Percentiles rank a stretch among this genome's conserved stretches.
Conservation (phyloP, 2,113 vertebrate genomes). For the Hippotragus niger region DNA sequence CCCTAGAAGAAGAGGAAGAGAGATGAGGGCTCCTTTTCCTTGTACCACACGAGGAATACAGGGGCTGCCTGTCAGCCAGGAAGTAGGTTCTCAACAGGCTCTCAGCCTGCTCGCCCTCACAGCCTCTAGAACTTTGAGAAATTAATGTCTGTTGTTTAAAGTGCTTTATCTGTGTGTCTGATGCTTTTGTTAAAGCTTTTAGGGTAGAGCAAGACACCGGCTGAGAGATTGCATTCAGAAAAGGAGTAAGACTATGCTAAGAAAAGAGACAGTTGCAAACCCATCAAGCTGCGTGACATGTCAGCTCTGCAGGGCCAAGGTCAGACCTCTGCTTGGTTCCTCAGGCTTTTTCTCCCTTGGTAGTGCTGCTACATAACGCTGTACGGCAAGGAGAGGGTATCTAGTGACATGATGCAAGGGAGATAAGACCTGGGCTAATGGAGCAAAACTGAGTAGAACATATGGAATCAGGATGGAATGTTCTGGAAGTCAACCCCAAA, state of each 20-base stretch:
- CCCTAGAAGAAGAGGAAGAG: background rate
- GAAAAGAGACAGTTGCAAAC: background rate
- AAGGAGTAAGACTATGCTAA: background rate
- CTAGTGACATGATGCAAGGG: background rate
- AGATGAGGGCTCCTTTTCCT: background rate
- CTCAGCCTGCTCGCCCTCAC: background rate
- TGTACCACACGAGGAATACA: background rate
- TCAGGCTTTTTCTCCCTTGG: background rate
- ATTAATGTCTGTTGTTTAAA: background rate
- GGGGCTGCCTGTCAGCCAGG: background rate
- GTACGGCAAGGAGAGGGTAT: background rate
- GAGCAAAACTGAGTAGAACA: slow-evolving; percentile 25
- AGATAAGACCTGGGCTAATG: background rate
- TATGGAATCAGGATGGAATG: background rate
- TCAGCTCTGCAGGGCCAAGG: background rate
- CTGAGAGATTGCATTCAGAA: background rate
- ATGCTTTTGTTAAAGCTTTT: background rate
- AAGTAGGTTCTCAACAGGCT: background rate
- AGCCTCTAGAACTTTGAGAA: background rate
- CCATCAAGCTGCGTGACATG: background rate
- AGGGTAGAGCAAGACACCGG: background rate
- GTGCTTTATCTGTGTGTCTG: background rate
- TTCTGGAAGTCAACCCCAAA: background rate
- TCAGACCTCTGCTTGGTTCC: background rate
- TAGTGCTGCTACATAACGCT: background rate